Evolutionary conservation across 1,140 invertebrate species (phyloP), one percentile per base, ranked within the genome.

Genomic region (Chrysopa pallens): DNA sequence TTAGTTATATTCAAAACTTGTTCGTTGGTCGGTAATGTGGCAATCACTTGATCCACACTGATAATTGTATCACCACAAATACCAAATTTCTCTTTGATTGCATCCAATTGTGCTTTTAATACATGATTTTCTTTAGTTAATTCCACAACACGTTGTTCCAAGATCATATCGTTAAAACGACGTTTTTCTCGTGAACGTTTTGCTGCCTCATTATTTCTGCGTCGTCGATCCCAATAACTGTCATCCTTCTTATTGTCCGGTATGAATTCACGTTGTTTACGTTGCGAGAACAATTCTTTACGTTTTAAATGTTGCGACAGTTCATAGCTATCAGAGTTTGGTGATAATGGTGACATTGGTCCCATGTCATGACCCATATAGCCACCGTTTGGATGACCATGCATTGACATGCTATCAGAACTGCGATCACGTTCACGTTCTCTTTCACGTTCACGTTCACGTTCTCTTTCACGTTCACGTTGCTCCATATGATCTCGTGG

Each of bases 211-310:
- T 98, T 98, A 64, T 97, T 97, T 28, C 91, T 74, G 35, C 90
- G 69, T 35, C 93, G 70, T 27, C 92, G 72, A 61, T 96, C 91
- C 93, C 93, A 98, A 63, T 98, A 97, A 51, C 83, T 87, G 50
- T 94, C 87, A 54, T 98, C 92, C 60, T 97, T 98, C 55, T 92
- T 93, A 59, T 80, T 90, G 53, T 96, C 92, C 0, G 92, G 92
- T 40, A 94, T 95, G 61, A 96, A 96, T 57, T 95, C 91, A 1
- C 92, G 71, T 57, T 94, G 89, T 55, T 95, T 95, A 42, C 92
- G 72, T 52, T 90, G 86, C 11, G 81, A 75, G 57, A 85, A 84
- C 44, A 85, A 68, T 38, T 85, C 81, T 55, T 84, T 84, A 46
- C 79, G 64, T 50, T 77, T 73, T 50, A 75, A 66, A 42, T 55